phyloP scores from a whole-genome alignment of 2,888 invertebrate genomes.

The Epinotia demarniana region DNA sequence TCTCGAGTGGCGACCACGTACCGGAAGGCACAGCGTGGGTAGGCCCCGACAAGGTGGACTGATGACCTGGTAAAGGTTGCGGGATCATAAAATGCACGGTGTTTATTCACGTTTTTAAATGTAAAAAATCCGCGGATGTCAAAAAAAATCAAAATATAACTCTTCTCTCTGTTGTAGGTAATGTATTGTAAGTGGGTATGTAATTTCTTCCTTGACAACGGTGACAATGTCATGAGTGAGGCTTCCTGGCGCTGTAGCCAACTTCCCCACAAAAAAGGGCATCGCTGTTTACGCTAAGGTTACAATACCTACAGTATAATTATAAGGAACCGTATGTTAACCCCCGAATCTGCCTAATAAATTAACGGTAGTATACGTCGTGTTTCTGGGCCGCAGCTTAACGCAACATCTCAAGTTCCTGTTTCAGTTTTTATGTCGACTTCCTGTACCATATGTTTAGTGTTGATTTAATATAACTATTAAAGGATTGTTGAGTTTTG shows the following conservation, averaged over 20 bases:
- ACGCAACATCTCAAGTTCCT: not conserved
- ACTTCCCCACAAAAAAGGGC: slow-evolving; percentile 36
- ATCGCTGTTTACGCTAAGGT: slow-evolving; percentile 33
- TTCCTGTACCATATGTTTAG: no score
- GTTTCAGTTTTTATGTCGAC: not conserved
- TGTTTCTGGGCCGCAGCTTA: not conserved
- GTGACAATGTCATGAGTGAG: slow-evolving; percentile 16
- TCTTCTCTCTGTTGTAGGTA: not conserved
- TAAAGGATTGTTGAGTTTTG: no score
- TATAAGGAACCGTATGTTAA: not conserved
- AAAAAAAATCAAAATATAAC: no score
- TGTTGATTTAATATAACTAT: no score
- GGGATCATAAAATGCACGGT: no score
- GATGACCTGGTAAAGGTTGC: no score
- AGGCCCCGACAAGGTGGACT: no score
- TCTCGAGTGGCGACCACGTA: no score
- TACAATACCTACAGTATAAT: slow-evolving; percentile 10
- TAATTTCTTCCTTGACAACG: slow-evolving; percentile 15
- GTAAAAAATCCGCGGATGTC: no score
- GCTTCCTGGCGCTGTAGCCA: slow-evolving; percentile 31
- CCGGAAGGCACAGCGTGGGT: no score
- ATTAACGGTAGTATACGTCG: not conserved
- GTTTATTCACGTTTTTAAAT: no score
- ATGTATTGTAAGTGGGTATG: not conserved
- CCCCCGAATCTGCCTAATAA: not conserved